A percentile compares a stretch with the other conserved stretches of the same genome.
Conservation (phyloP, 2,113 vertebrate genomes). For the Vulpes lagopus region DNA sequence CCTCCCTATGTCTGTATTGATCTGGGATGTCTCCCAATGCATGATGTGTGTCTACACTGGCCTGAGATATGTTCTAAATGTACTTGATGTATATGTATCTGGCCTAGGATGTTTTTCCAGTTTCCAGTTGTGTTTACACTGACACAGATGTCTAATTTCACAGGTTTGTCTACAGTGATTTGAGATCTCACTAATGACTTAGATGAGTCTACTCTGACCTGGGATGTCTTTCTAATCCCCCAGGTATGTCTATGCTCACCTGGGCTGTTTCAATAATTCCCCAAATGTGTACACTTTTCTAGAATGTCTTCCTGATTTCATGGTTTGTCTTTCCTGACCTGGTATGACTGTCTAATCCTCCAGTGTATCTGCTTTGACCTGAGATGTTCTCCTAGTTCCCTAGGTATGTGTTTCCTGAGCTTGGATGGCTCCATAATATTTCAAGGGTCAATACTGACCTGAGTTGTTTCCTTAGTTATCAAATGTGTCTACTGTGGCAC, state of each 20-base stretch:
- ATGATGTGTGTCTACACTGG: too few relatives aligned
- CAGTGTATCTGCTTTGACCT: neutral
- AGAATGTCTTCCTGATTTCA: neutral
- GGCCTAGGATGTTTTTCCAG: neutral
- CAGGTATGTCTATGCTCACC: neutral
- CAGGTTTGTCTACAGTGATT: neutral
- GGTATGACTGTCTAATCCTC: neutral
- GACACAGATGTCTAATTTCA: neutral
- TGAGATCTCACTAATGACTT: neutral
- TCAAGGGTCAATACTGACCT: neutral
- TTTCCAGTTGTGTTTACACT: neutral
- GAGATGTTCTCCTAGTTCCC: neutral
- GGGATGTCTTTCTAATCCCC: neutral
- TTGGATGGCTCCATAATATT: neutral
- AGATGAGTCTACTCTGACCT: neutral
- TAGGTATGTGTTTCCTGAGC: neutral
- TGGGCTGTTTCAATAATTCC: neutral
- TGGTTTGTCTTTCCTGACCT: neutral
- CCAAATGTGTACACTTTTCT: neutral
- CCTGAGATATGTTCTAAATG: neutral
- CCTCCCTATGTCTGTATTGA: neutral
- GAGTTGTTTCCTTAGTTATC: neutral
- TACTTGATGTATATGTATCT: neutral
- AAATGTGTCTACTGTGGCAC: neutral
- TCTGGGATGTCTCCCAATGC: neutral